Evolutionary conservation across 2,888 invertebrate species (phyloP).

Genomic region (Onthophagus sagittarius): DNA sequence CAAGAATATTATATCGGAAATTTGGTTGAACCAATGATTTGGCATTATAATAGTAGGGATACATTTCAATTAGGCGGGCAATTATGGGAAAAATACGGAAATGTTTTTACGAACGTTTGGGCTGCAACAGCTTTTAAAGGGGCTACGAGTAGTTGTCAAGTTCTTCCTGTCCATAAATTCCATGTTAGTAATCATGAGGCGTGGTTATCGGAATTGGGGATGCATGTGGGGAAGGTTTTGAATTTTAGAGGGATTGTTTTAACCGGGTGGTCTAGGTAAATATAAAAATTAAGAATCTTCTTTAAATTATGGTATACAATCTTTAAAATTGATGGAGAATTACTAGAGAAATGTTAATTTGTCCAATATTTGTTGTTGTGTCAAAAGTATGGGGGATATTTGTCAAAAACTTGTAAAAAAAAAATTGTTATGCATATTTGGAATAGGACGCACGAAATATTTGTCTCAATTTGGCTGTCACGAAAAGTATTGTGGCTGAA

Average conservation of each 20-base stretch:
- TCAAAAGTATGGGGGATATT: too few species aligned
- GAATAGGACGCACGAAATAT: too few species aligned
- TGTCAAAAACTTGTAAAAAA: too few species aligned
- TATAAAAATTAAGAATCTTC: too few species aligned
- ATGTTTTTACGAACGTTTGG: constrained; percentile 70
- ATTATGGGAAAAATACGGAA: constrained; percentile 64
- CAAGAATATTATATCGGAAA: constrained; percentile 59
- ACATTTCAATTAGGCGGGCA: constrained; percentile 51
- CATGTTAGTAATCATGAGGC: constrained; percentile 75
- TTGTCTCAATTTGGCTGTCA: too few species aligned
- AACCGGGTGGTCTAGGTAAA: constrained; percentile 71
- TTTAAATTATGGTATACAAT: too few species aligned
- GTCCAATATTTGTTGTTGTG: too few species aligned
- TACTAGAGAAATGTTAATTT: too few species aligned
- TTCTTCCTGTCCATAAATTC: constrained; percentile 62
- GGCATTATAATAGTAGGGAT: constrained; percentile 61
- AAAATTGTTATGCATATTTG: too few species aligned
- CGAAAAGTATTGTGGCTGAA: too few species aligned
- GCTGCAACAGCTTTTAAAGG: constrained; percentile 83
- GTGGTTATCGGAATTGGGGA: constrained; percentile 60
- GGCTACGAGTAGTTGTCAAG: constrained; percentile 71
- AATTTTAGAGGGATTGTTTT: constrained; percentile 63
- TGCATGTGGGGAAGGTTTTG: constrained; percentile 50
- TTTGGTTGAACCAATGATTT: constrained; percentile 64
- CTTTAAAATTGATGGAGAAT: too few species aligned